Evolutionary conservation across 2,888 invertebrate genomes (phyloP).

Genomic region (Helobdella robusta): DNA sequence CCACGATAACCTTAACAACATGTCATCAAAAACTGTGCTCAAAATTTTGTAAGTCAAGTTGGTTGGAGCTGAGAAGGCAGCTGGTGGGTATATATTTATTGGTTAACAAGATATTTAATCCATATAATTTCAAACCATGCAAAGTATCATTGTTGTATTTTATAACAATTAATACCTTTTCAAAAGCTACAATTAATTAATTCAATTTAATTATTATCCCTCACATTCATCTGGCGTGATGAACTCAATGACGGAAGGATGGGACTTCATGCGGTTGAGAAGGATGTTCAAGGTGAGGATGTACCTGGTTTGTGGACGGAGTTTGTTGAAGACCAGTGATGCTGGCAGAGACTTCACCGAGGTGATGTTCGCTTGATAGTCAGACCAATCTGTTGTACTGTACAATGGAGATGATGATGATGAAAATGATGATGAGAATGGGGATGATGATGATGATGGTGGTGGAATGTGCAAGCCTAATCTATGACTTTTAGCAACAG

Average conservation of each 20-base stretch:
- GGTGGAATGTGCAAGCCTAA: background rate
- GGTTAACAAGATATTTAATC: background rate
- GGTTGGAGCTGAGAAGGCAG: background rate
- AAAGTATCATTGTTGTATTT: background rate
- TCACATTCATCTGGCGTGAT: background rate
- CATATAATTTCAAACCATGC: background rate
- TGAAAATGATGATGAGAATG: background rate
- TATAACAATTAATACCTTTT: background rate
- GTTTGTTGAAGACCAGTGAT: background rate
- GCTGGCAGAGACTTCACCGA: background rate
- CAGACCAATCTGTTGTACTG: background rate
- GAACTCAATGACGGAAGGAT: background rate
- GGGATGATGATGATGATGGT: background rate
- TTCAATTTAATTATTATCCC: too few relatives aligned
- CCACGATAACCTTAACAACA: too few relatives aligned
- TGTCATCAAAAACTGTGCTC: too few relatives aligned
- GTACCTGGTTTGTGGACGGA: background rate
- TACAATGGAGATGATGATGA: background rate
- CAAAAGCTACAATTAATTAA: background rate
- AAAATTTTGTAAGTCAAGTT: too few relatives aligned
- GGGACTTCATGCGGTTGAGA: background rate
- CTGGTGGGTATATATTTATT: background rate
- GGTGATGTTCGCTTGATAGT: background rate
- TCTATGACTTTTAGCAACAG: background rate
- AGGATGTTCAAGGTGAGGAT: background rate